phyloP scores from a whole-genome alignment of 2,113 vertebrate species.

The Centropus unirufus region DNA sequence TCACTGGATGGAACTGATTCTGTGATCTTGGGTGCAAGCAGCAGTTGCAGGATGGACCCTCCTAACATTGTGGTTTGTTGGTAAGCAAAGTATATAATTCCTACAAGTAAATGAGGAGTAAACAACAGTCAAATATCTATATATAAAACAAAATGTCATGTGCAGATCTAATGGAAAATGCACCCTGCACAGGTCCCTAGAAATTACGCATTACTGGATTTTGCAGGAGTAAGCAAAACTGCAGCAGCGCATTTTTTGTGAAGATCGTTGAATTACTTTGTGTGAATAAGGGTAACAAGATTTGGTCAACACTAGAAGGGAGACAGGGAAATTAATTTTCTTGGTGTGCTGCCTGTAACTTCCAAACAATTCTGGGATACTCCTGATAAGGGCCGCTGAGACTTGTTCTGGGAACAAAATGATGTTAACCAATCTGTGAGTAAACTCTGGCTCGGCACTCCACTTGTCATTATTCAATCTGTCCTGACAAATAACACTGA shows the following conservation, averaged over 20 bases:
- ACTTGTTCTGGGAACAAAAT: constrained; percentile 49
- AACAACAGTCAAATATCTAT: not conserved
- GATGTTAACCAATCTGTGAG: constrained; percentile 46
- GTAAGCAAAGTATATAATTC: not conserved
- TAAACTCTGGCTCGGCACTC: constrained; percentile 17
- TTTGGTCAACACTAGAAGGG: constrained; percentile 6
- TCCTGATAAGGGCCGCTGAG: constrained; percentile 55
- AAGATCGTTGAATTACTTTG: not conserved
- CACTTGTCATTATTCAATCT: constrained; percentile 47
- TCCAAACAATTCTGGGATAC: constrained; percentile 26
- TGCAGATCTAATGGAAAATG: not conserved
- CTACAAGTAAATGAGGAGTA: not conserved
- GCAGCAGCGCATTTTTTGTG: not conserved
- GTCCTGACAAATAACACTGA: constrained; percentile 17
- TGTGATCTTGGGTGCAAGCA: not conserved
- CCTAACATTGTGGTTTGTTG: not conserved
- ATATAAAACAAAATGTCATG: not conserved
- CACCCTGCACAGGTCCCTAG: not conserved
- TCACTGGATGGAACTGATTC: not conserved
- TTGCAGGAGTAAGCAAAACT: constrained; percentile 23
- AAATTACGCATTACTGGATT: not conserved
- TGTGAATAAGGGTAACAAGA: constrained; percentile 32
- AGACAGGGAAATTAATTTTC: constrained; percentile 51
- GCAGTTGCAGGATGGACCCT: not conserved
- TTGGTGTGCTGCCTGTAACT: constrained; percentile 41